Percentiles rank a stretch among this genome's conserved stretches.
Evolutionary conservation across 1,140 invertebrate species (phyloP).

Genomic region (Odontomachus brunneus): DNA sequence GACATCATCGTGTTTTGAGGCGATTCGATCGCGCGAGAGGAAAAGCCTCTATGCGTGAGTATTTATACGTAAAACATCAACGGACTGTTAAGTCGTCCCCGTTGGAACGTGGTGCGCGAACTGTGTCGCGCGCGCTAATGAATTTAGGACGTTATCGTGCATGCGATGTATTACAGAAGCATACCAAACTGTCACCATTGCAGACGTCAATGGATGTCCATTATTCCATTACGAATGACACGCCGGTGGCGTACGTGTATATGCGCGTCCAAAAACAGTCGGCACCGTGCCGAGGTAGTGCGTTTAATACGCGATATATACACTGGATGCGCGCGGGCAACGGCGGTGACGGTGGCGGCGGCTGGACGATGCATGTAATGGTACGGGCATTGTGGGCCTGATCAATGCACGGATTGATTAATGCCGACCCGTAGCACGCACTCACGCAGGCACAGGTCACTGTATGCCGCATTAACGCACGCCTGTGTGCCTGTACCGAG

Average conservation of each 20-base stretch:
- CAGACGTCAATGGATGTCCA: constrained; percentile 58
- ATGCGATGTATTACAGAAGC: constrained; percentile 19
- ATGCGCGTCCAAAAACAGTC: constrained; percentile 67
- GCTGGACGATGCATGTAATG: constrained; percentile 62
- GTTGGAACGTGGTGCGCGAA: not conserved
- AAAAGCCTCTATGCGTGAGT: too few species aligned
- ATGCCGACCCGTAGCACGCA: constrained; percentile 66
- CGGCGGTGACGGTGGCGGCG: not conserved
- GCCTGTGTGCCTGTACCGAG: too few species aligned
- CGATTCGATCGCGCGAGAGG: too few species aligned
- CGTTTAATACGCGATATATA: constrained; percentile 68
- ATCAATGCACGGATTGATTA: constrained; percentile 79
- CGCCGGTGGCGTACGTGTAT: constrained; percentile 34
- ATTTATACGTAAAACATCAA: not conserved
- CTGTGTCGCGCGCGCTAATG: constrained; percentile 8
- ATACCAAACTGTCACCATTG: constrained; percentile 43
- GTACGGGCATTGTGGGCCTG: constrained; percentile 71
- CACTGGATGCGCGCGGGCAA: constrained; percentile 17
- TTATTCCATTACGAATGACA: constrained; percentile 70
- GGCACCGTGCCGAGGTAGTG: constrained; percentile 34
- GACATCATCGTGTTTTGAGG: too few species aligned
- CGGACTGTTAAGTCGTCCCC: not conserved
- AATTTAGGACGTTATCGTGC: constrained; percentile 15
- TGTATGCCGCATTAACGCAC: constrained; percentile 50
- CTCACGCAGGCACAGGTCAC: constrained; percentile 32